A percentile compares a stretch with the other conserved stretches of the same genome.
phyloP scores from a whole-genome alignment of 2,797 vertebrate genomes.

The Amazona finschi region DNA sequence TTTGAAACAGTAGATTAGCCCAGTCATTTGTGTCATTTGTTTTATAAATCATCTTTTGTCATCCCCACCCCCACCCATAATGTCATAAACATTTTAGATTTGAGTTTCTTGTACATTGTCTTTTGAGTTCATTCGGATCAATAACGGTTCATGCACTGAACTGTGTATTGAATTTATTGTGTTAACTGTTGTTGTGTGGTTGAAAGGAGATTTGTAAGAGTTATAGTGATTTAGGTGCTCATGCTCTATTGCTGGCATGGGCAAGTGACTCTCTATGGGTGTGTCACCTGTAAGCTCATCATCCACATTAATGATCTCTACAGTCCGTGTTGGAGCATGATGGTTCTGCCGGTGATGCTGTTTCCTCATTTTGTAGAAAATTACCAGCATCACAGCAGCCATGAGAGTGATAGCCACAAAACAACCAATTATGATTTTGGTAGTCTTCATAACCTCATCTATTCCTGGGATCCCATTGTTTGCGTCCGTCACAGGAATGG shows the following conservation, averaged over 20 bases:
- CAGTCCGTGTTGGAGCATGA: constrained; percentile 93
- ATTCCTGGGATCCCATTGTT: constrained; percentile 90
- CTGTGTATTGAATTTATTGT: constrained; percentile 99
- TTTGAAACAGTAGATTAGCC: constrained; percentile 98
- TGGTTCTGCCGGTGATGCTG: constrained; percentile 99
- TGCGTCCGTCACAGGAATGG: constrained; percentile 88
- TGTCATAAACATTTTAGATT: constrained; percentile 88
- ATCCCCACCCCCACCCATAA: constrained; percentile 72
- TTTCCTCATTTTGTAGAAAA: constrained; percentile 99
- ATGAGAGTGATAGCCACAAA: constrained; percentile 99
- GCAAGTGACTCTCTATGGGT: constrained; percentile 94
- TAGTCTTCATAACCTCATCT: constrained; percentile 99
- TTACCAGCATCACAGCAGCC: constrained; percentile 99
- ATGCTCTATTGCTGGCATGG: constrained; percentile 95
- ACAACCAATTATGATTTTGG: constrained; percentile 99
- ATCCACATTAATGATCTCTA: constrained; percentile 98
- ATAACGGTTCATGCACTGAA: constrained; percentile 99
- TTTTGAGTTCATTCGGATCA: constrained; percentile 99
- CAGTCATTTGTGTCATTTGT: constrained; percentile 89
- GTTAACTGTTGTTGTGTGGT: constrained; percentile 91
- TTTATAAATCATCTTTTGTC: constrained; percentile 86
- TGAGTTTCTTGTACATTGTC: constrained; percentile 99
- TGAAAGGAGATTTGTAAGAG: constrained; percentile 97
- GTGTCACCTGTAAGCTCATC: constrained; percentile 95
- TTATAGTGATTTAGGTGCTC: constrained; percentile 99